Evolutionary conservation across 1,140 invertebrate genomes (phyloP).

Genomic region (Pogonomyrmex barbatus): DNA sequence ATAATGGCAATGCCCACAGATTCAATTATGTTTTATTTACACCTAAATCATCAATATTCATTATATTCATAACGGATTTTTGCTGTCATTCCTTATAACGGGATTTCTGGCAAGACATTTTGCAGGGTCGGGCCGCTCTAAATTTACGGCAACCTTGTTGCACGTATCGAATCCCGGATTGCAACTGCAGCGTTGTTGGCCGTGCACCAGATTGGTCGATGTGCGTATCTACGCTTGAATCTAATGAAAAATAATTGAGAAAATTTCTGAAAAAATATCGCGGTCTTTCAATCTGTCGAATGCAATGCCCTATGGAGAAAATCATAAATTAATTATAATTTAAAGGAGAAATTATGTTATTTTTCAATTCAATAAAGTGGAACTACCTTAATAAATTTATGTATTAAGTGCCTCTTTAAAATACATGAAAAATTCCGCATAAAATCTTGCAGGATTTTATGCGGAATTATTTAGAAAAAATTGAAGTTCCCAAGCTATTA

Average conservation of each 20-base stretch:
- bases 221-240: not conserved
- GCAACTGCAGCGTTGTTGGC: conserved; percentile 51
- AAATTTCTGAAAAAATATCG: not conserved
- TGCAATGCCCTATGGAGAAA: not conserved
- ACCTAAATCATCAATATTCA: not conserved
- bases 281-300: not conserved
- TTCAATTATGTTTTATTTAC: conserved; percentile 18
- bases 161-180: not conserved
- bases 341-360: not conserved
- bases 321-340: not conserved
- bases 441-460: not conserved
- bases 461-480: not conserved
- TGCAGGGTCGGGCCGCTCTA: conserved; percentile 26
- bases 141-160: conserved; percentile 27
- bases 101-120: conserved; percentile 52
- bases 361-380: not conserved
- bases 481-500: not conserved
- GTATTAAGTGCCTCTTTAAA: not conserved
- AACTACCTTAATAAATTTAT: not conserved
- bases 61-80: conserved; percentile 19
- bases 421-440: not conserved
- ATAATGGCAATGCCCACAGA: not conserved
- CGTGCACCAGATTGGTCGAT: conserved; percentile 21
- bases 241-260: conserved; percentile 1
- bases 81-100: conserved; percentile 33